Conservation (phyloP, 2,113 vertebrate genomes). For the Uria aalge region DNA sequence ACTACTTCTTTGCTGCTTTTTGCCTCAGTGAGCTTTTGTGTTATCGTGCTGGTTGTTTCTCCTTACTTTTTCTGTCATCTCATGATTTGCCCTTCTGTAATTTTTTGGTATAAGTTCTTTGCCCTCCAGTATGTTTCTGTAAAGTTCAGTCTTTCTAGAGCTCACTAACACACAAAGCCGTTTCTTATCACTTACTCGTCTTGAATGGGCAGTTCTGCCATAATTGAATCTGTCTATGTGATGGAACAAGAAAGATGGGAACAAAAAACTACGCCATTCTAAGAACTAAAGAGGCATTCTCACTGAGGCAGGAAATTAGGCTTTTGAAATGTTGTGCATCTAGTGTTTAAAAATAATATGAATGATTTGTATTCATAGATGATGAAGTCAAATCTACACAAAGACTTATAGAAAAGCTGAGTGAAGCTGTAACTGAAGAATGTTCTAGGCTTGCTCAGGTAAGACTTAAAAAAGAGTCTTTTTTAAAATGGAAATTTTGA, state of each 20-base stretch:
- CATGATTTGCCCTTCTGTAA: background rate
- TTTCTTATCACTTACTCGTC: background rate
- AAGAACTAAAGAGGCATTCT: background rate
- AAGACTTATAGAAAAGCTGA: constrained; percentile 74
- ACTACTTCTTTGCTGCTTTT: background rate
- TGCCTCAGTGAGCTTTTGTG: background rate
- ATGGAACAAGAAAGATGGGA: background rate
- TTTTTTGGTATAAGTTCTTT: background rate
- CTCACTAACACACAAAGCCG: background rate
- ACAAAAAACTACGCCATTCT: background rate
- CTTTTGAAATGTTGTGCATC: background rate
- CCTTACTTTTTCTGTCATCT: background rate
- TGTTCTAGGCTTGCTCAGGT: constrained; percentile 77
- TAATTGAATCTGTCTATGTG: background rate
- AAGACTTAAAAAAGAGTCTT: background rate
- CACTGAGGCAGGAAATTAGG: background rate
- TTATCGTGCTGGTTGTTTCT: background rate
- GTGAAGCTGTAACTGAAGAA: constrained; percentile 80
- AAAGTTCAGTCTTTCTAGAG: background rate
- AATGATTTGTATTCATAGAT: constrained; percentile 50
- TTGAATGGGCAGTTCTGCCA: background rate
- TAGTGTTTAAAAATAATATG: background rate
- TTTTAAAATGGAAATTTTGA: background rate
- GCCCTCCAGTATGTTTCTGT: background rate
- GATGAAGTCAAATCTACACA: constrained; percentile 68